These are phyloP conservation scores for Parelbella ahira DNA, from an alignment of 2,888 invertebrate species.

Conservation along the genomic window DNA sequence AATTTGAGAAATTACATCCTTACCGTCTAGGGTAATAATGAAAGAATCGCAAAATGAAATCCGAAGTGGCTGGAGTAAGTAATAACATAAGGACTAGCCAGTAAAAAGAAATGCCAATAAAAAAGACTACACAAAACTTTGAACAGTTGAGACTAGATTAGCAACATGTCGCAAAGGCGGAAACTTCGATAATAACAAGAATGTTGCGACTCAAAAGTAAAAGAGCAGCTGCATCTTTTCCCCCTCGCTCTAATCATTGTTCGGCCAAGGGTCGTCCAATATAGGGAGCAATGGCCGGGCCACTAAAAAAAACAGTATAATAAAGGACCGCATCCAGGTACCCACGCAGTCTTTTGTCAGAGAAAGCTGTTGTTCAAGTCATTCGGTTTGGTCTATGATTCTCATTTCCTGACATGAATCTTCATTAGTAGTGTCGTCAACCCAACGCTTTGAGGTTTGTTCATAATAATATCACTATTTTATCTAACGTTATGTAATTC, in stretches of 20 bases:
- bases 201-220: constrained; percentile 51
- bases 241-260: constrained; percentile 73
- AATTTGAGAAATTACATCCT: too few relatives aligned
- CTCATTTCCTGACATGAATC: not conserved
- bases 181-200: constrained; percentile 52
- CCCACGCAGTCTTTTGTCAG: constrained; percentile 45
- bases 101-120: constrained; percentile 5
- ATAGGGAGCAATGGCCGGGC: constrained; percentile 65
- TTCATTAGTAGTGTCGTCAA: not conserved
- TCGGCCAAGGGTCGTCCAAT: constrained; percentile 69
- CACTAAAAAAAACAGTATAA: constrained; percentile 49
- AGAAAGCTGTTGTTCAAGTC: constrained; percentile 24
- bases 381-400: constrained; percentile 13
- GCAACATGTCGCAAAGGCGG: constrained; percentile 42
- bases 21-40: too few relatives aligned
- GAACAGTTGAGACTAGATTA: constrained; percentile 15
- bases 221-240: constrained; percentile 74
- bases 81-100: too few relatives aligned
- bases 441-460: too few relatives aligned
- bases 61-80: too few relatives aligned
- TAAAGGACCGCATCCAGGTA: constrained; percentile 67
- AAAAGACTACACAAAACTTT: constrained; percentile 11
- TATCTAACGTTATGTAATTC: too few relatives aligned
- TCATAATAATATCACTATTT: too few relatives aligned
- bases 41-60: too few relatives aligned